A percentile compares a stretch with the other conserved stretches of the same genome.
Evolutionary conservation across 2,888 invertebrate species (phyloP).

Genomic region (Drosophila setosimentum): DNA sequence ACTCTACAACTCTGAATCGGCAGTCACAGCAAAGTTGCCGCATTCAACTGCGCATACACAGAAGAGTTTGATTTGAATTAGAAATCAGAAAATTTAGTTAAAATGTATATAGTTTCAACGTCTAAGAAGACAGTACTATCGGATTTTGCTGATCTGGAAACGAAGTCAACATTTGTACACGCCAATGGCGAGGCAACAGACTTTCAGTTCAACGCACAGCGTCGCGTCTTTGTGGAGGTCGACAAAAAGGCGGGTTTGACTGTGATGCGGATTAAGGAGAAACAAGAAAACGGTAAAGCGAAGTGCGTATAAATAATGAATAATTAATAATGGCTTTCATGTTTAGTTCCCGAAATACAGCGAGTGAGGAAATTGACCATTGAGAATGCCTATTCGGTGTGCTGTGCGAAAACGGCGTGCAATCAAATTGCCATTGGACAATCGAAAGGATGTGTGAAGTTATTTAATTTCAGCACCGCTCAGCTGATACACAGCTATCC

Average conservation of each 20-base stretch:
- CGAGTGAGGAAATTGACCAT: conserved; percentile 82
- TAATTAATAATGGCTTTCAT: neutral
- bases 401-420: conserved; percentile 79
- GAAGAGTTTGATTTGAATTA: conserved; percentile 8
- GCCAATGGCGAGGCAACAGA: conserved; percentile 80
- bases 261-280: conserved; percentile 82
- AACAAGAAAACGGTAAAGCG: conserved; percentile 63
- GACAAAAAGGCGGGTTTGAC: conserved; percentile 83
- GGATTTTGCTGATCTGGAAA: conserved; percentile 80
- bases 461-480: conserved; percentile 79
- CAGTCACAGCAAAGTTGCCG: conserved; percentile 14
- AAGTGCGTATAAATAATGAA: neutral
- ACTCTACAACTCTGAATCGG: neutral
- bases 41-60: conserved; percentile 1
- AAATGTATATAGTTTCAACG: conserved; percentile 83
- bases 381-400: conserved; percentile 82
- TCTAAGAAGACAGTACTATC: conserved; percentile 82
- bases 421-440: conserved; percentile 83
- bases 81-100: neutral
- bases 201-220: conserved; percentile 82
- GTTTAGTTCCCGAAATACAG: conserved; percentile 73
- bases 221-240: conserved; percentile 81
- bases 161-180: conserved; percentile 79
- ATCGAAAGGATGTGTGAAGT: conserved; percentile 80
- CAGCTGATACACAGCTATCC: conserved; percentile 80